phyloP scores from a whole-genome alignment of 2,113 vertebrate species.

The Pelobates fuscus region DNA sequence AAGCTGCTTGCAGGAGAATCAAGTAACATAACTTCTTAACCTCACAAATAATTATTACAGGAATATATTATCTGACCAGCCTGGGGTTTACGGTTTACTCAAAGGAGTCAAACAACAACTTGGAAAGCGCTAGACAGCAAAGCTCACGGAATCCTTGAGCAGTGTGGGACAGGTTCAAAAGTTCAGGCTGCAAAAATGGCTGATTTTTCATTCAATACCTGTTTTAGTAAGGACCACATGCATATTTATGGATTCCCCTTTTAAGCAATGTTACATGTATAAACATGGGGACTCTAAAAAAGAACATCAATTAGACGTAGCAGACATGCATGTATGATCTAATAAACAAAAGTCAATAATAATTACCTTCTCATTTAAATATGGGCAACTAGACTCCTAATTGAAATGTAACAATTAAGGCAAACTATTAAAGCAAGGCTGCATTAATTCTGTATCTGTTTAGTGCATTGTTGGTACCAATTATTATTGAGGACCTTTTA shows the following conservation, averaged over 20 bases:
- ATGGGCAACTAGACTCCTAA: too few species aligned
- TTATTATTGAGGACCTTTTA: too few species aligned
- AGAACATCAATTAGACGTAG: neutral
- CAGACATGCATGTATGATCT: neutral
- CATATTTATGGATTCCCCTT: neutral
- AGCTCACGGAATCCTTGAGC: neutral
- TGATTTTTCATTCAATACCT: neutral
- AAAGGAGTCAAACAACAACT: neutral
- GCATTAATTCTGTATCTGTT: too few species aligned
- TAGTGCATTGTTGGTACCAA: too few species aligned
- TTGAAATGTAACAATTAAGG: too few species aligned
- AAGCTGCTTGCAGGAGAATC: conserved; percentile 6
- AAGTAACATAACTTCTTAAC: conserved; percentile 12
- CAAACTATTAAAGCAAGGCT: too few species aligned
- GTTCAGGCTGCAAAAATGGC: conserved; percentile 3
- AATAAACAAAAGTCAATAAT: neutral
- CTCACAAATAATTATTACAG: conserved; percentile 10
- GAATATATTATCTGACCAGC: conserved; percentile 27
- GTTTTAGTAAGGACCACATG: neutral
- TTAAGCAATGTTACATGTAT: neutral
- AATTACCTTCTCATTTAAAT: neutral
- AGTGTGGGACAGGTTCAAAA: conserved; percentile 15
- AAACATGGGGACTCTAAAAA: neutral
- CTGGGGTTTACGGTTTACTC: neutral
- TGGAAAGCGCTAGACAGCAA: neutral